Evolutionary conservation across 1,140 invertebrate species (phyloP), one percentile per base, ranked within the genome.

Genomic region (Mamestra configurata): DNA sequence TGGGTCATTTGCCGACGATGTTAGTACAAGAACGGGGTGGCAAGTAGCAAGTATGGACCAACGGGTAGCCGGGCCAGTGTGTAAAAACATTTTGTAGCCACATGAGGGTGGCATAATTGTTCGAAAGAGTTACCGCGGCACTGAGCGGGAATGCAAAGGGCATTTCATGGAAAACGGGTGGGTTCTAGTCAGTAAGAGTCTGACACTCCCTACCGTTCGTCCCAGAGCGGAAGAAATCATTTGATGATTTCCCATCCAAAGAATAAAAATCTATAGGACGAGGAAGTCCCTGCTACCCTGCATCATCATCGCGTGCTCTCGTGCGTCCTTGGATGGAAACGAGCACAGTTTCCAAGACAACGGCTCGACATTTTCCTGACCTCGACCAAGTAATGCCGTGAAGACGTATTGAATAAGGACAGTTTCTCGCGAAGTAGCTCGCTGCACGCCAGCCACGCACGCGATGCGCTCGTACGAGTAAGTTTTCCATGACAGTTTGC

Each of bases 321-420:
- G 40, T 22, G 15, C 43, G 79, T 53, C 79, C 79, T 66, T 80
- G 71, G 15, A 18, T 46, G 10, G 22, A 68, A 66, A 68, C 70
- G 61, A 75, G 35, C 37, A n/a, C 43, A 73, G 83, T 90, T 82
- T 78, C 88, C 88, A 90, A 82, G 88, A 84, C 88, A 82, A 91
- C 90, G 66, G 64, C 81, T 87, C 79, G 88, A 89, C 86, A 86
- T 79, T 64, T 61, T 79, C 86, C 70, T 85, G 85, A 85, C 86
- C 89, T 87, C 79, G 85, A 59, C 61, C 51, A 82, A 77, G 59
- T 73, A 40, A 66, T 35, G 46, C 13, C 22, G 59, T 77, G 59
- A 61, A 75, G 43, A 64, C 57, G 72, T 49, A 64, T 49, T 31
- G 15, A 61, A 49, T 61, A 49, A 43, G 55, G 24, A 57, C 73